A percentile compares a stretch with the other conserved stretches of the same genome.
phyloP scores from a whole-genome alignment of 2,113 vertebrate species.

The Tragelaphus scriptus region DNA sequence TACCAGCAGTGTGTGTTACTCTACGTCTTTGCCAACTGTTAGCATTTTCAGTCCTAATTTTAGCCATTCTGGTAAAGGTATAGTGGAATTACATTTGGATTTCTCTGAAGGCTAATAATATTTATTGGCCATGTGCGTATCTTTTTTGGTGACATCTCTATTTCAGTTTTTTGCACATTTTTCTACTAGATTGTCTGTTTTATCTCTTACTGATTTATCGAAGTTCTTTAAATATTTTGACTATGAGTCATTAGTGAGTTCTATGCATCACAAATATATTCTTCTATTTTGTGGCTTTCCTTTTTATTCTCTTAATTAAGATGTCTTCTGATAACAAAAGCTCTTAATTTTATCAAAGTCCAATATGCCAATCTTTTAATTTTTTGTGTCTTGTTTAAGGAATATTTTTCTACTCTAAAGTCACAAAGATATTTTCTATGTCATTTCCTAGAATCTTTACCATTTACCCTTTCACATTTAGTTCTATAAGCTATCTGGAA shows the following conservation, averaged over 20 bases:
- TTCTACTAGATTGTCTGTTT: neutral
- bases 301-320: neutral
- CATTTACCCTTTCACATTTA: neutral
- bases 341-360: conserved; percentile 10
- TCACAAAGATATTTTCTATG: neutral
- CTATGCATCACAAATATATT: neutral
- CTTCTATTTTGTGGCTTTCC: neutral
- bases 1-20: neutral
- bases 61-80: neutral
- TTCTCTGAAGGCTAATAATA: neutral
- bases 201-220: neutral
- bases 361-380: neutral
- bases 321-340: neutral
- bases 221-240: neutral
- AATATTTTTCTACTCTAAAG: neutral
- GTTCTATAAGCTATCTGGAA: neutral
- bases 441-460: neutral
- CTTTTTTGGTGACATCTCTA: neutral
- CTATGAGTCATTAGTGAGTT: neutral
- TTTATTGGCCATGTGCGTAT: neutral
- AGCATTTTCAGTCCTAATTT: neutral
- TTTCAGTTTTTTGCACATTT: neutral
- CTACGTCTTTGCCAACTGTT: neutral
- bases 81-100: neutral
- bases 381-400: neutral